Percentiles rank a stretch among this genome's conserved stretches.
These are phyloP conservation scores for Agrotis puta DNA, from an alignment of 2,888 invertebrate species.

Conservation along the genomic window DNA sequence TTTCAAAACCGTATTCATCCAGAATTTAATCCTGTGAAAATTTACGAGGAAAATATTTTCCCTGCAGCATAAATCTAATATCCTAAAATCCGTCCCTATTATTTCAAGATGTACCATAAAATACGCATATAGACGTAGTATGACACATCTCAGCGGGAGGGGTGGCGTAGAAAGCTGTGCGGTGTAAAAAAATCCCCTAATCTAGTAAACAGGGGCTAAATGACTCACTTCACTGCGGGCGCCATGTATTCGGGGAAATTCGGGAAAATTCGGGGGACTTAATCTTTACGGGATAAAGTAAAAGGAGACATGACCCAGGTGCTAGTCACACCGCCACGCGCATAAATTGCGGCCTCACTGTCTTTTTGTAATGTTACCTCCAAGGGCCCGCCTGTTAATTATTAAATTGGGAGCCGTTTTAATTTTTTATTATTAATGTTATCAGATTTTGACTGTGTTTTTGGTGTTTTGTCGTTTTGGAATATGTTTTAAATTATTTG, in stretches of 20 bases:
- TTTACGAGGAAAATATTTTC: slow-evolving; percentile 52
- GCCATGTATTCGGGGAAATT: slow-evolving; percentile 83
- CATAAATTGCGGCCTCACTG: slow-evolving; percentile 86
- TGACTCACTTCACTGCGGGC: slow-evolving; percentile 89
- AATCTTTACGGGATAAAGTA: slow-evolving; percentile 90
- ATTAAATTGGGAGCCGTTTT: slow-evolving; percentile 80
- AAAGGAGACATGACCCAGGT: slow-evolving; percentile 91
- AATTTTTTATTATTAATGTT: slow-evolving; percentile 74
- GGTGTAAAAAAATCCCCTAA: slow-evolving; percentile 90
- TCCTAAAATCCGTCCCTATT: slow-evolving; percentile 77
- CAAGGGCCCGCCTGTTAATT: slow-evolving; percentile 80
- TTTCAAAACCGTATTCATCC: slow-evolving; percentile 38
- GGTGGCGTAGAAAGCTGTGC: slow-evolving; percentile 82
- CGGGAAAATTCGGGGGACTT: slow-evolving; percentile 86
- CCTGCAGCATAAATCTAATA: slow-evolving; percentile 65
- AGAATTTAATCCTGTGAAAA: slow-evolving; percentile 42
- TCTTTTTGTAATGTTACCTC: slow-evolving; percentile 81
- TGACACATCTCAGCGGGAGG: slow-evolving; percentile 81
- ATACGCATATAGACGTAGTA: slow-evolving; percentile 77
- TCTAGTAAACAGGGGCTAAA: slow-evolving; percentile 90
- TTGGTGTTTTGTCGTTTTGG: slow-evolving; percentile 4
- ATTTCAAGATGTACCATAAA: slow-evolving; percentile 79
- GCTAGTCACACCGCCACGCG: slow-evolving; percentile 79
- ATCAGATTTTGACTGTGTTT: slow-evolving; percentile 36
- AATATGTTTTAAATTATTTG: slow-evolving; percentile 5